These are phyloP conservation scores for Sturnus vulgaris DNA, from an alignment of 2,113 vertebrate species.

Conservation along the genomic window DNA sequence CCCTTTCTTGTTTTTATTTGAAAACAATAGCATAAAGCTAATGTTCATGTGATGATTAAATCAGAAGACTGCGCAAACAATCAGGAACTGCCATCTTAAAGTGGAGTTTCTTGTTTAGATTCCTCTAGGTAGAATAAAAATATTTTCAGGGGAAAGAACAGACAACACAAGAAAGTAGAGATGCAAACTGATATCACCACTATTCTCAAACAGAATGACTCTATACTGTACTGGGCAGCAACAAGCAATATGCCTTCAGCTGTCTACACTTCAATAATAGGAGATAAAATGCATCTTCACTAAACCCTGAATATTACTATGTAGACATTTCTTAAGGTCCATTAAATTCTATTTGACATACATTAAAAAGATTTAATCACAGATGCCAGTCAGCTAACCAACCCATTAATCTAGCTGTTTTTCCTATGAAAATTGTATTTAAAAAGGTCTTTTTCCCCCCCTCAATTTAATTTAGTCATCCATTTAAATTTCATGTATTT, in stretches of 20 bases:
- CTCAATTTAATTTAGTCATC: slow-evolving; percentile 81
- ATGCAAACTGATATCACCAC: not conserved
- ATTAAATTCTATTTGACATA: slow-evolving; percentile 82
- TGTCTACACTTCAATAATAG: slow-evolving; percentile 29
- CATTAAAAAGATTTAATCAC: slow-evolving; percentile 81
- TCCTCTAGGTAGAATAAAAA: not conserved
- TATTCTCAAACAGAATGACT: not conserved
- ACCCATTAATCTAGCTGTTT: slow-evolving; percentile 81
- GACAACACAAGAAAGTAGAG: not conserved
- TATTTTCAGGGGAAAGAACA: not conserved
- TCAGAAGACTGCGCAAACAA: not conserved
- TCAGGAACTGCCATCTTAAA: not conserved
- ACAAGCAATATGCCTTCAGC: not conserved
- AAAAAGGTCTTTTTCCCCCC: slow-evolving; percentile 62
- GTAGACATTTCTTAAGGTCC: slow-evolving; percentile 75
- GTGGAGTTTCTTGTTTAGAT: not conserved
- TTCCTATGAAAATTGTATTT: slow-evolving; percentile 80
- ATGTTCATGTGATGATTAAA: not conserved
- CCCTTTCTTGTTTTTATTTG: not conserved
- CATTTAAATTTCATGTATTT: slow-evolving; percentile 81
- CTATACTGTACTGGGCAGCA: not conserved
- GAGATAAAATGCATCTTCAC: slow-evolving; percentile 54
- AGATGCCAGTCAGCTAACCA: slow-evolving; percentile 80
- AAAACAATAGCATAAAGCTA: slow-evolving; percentile 17
- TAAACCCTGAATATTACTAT: slow-evolving; percentile 60